Conservation (phyloP, 92 coral and sea anemone genomes). For the Parazoanthus atlanticus region DNA sequence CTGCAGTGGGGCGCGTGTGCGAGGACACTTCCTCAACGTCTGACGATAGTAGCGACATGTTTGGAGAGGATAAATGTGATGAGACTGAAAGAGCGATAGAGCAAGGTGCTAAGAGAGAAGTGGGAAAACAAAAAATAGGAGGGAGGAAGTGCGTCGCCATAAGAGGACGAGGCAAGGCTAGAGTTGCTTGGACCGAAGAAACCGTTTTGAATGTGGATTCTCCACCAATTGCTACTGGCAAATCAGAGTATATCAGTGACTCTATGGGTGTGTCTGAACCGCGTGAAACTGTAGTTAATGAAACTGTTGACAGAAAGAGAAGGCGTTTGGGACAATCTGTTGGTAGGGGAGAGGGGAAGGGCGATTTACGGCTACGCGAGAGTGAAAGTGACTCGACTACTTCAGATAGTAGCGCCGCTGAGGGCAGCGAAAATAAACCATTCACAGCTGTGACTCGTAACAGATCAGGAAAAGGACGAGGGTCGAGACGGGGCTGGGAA, state of each 20-base stretch:
- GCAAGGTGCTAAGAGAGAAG: background rate
- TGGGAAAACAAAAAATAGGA: background rate
- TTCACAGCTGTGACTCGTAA: background rate
- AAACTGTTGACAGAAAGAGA: background rate
- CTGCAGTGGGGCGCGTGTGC: background rate
- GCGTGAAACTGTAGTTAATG: background rate
- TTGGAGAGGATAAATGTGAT: background rate
- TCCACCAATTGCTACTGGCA: background rate
- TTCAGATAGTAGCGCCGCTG: conserved; percentile 8
- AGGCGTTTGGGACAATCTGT: background rate
- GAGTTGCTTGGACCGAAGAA: background rate
- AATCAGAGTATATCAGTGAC: background rate
- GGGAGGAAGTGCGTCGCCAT: background rate
- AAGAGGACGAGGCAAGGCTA: background rate
- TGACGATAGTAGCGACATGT: conserved; percentile 4
- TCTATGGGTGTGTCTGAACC: background rate
- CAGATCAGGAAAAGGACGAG: conserved; percentile 7
- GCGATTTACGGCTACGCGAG: background rate
- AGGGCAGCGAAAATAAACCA: background rate
- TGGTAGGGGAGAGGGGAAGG: background rate
- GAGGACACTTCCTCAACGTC: background rate
- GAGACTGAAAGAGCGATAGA: background rate
- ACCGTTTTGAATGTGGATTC: background rate
- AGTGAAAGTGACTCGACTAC: conserved; percentile 6
- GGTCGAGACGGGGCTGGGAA: background rate